These are phyloP conservation scores for Bombus sylvicola DNA, from an alignment of 1,140 invertebrate species.

Conservation along the genomic window DNA sequence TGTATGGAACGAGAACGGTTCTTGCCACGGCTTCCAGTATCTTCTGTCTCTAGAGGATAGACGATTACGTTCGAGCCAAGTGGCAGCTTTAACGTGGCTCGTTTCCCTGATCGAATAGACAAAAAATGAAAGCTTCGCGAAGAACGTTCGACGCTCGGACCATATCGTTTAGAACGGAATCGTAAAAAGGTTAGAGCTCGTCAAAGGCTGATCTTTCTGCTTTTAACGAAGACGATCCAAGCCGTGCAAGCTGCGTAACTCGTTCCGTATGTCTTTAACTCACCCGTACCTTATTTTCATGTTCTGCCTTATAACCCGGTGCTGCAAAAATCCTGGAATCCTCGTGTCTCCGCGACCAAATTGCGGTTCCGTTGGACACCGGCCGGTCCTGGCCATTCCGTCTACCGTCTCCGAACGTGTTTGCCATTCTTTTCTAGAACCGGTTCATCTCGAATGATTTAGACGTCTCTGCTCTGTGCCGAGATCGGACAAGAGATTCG, in stretches of 20 bases:
- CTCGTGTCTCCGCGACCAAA: background rate
- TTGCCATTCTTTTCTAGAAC: background rate
- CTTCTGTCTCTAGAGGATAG: too few species aligned
- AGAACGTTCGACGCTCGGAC: too few species aligned
- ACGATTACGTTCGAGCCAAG: too few species aligned
- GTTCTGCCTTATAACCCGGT: constrained; percentile 36
- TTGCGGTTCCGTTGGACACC: too few species aligned
- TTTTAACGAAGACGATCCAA: background rate
- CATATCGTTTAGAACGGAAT: too few species aligned
- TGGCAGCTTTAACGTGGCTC: too few species aligned
- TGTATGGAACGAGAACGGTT: background rate
- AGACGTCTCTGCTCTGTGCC: background rate
- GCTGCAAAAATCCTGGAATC: constrained; percentile 11
- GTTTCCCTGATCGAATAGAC: too few species aligned
- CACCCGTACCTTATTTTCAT: constrained; percentile 38
- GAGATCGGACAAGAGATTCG: background rate
- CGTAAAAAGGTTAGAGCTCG: background rate
- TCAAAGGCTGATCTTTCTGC: too few species aligned
- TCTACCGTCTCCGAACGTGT: background rate
- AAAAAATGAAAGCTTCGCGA: too few species aligned
- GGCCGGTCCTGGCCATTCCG: background rate
- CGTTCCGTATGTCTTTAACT: constrained; percentile 38
- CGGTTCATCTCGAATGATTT: background rate
- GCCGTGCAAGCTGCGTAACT: constrained; percentile 5
- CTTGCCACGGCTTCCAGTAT: too few species aligned